A percentile compares a stretch with the other conserved stretches of the same genome.
Evolutionary conservation across 1,140 invertebrate genomes (phyloP).

Genomic region (Eurosta solidaginis): DNA sequence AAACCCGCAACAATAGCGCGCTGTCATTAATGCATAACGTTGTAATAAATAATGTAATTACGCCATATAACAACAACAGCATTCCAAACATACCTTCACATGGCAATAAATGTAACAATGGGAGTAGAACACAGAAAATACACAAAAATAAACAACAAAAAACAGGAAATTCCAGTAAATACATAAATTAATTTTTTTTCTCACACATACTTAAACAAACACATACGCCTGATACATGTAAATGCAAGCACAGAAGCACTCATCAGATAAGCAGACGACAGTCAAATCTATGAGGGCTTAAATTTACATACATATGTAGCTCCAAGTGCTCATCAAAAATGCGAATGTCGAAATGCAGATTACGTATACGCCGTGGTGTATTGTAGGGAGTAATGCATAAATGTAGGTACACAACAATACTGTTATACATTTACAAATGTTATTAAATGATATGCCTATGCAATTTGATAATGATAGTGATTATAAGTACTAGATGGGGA

Average conservation of each 20-base stretch:
- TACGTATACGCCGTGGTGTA: constrained; percentile 16
- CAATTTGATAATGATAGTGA: too few relatives aligned
- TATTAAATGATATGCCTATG: too few relatives aligned
- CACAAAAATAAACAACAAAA: neutral
- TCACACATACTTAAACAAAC: neutral
- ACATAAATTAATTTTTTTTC: constrained; percentile 14
- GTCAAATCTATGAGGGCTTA: neutral
- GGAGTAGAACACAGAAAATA: neutral
- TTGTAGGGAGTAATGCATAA: too few relatives aligned
- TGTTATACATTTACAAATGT: too few relatives aligned
- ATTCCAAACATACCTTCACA: constrained; percentile 1
- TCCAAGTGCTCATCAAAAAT: neutral
- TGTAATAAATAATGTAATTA: constrained; percentile 29
- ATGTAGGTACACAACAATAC: too few relatives aligned
- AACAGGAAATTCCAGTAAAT: neutral
- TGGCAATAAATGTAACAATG: constrained; percentile 10
- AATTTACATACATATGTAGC: neutral
- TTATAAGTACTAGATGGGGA: too few relatives aligned
- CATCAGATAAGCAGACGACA: neutral
- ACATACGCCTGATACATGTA: neutral
- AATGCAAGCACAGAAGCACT: too few relatives aligned
- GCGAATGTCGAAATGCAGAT: constrained; percentile 1
- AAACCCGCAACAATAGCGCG: neutral
- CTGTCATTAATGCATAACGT: constrained; percentile 3
- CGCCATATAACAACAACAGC: neutral